Evolutionary conservation across 2,888 invertebrate species (phyloP).

Genomic region (Eulithis prunata): DNA sequence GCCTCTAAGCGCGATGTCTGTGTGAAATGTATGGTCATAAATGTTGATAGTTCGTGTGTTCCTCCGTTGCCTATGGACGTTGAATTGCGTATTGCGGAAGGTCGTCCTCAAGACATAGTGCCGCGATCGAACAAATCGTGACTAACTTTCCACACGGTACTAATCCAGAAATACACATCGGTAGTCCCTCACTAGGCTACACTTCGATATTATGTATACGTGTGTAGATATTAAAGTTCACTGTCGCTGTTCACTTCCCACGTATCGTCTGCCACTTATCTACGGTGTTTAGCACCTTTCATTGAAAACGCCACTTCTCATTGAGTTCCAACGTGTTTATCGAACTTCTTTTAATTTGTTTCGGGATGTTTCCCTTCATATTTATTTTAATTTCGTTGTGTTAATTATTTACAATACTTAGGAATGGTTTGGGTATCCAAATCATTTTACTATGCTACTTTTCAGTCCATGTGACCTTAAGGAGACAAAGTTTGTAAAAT

Average conservation of each 20-base stretch:
- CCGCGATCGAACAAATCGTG: conserved; percentile 66
- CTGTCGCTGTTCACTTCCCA: conserved; percentile 50
- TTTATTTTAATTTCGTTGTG: background rate
- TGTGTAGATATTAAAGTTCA: conserved; percentile 49
- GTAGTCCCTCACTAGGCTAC: conserved; percentile 59
- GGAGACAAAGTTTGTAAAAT: no score
- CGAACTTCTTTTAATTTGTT: conserved; percentile 14
- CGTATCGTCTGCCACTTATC: conserved; percentile 41
- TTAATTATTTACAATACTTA: no score
- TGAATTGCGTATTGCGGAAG: conserved; percentile 64
- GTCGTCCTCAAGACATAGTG: conserved; percentile 62
- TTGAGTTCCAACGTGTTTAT: conserved; percentile 19
- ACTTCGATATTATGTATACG: conserved; percentile 38
- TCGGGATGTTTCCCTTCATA: background rate
- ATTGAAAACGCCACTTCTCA: conserved; percentile 21
- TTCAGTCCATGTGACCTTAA: no score
- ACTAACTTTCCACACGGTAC: conserved; percentile 83
- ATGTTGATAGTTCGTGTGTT: conserved; percentile 41
- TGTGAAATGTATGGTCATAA: conserved; percentile 39
- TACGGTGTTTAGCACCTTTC: conserved; percentile 27
- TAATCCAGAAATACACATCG: conserved; percentile 79
- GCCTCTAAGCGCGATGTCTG: conserved; percentile 41
- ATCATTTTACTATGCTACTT: background rate
- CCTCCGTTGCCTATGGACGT: conserved; percentile 45
- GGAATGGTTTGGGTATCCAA: background rate